Evolutionary conservation across 2,113 vertebrate genomes (phyloP).

Genomic region (Vicugna pacos): DNA sequence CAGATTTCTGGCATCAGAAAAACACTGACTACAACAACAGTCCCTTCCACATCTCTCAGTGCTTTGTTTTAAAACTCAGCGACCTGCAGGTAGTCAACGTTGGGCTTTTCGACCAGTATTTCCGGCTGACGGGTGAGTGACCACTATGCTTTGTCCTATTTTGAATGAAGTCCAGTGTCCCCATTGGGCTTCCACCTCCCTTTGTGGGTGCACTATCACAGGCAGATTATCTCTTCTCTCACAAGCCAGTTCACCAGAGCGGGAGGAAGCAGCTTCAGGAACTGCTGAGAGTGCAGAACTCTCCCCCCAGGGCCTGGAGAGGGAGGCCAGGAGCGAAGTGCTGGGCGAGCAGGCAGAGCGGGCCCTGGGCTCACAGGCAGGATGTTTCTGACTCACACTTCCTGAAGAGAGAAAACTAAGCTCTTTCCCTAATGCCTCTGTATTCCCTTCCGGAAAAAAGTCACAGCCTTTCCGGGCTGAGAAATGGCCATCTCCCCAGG

Average conservation of each 20-base stretch:
- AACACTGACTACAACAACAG: slow-evolving; percentile 87
- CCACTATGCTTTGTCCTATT: neutral
- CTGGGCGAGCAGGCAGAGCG: neutral
- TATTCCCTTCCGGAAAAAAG: slow-evolving; percentile 73
- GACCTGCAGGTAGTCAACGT: slow-evolving; percentile 94
- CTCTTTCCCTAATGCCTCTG: slow-evolving; percentile 70
- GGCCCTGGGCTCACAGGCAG: slow-evolving; percentile 50
- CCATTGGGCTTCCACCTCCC: neutral
- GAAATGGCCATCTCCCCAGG: neutral
- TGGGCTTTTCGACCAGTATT: slow-evolving; percentile 98
- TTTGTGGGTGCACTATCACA: neutral
- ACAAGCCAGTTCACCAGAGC: neutral
- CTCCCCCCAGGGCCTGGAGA: neutral
- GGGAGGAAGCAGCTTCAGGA: slow-evolving; percentile 72
- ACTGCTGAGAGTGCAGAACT: slow-evolving; percentile 77
- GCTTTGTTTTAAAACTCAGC: slow-evolving; percentile 91
- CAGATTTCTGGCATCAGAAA: slow-evolving; percentile 90
- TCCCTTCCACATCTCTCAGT: slow-evolving; percentile 91
- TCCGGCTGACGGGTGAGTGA: slow-evolving; percentile 94
- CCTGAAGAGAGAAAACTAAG: slow-evolving; percentile 79
- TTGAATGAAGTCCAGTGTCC: slow-evolving; percentile 43
- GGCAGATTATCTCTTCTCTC: slow-evolving; percentile 61
- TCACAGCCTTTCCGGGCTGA: slow-evolving; percentile 70
- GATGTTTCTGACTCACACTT: slow-evolving; percentile 81
- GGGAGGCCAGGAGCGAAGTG: neutral